Conservation (phyloP, 2,888 invertebrate species). For the Tenodera sinensis region DNA sequence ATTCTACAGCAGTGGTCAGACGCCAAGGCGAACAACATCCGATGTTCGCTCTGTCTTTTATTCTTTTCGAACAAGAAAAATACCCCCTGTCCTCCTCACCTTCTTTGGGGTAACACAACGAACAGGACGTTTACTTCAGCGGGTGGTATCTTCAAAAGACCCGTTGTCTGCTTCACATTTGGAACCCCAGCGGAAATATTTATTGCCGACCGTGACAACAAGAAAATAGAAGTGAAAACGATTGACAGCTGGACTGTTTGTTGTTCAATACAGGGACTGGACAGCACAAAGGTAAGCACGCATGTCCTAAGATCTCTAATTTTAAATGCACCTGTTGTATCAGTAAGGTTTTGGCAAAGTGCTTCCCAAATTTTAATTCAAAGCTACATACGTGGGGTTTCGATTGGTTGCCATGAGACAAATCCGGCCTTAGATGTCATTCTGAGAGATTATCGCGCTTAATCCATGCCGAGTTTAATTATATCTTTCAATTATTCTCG, state of each 20-base stretch:
- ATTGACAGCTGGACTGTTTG: neutral
- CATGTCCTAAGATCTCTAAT: neutral
- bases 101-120: slow-evolving; percentile 7
- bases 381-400: neutral
- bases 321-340: neutral
- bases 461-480: too few relatives aligned
- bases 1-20: neutral
- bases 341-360: neutral
- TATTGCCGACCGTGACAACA: slow-evolving; percentile 13
- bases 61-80: slow-evolving; percentile 14
- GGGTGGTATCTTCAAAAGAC: slow-evolving; percentile 2
- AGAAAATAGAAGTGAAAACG: neutral
- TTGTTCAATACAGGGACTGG: neutral
- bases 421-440: neutral
- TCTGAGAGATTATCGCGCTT: too few relatives aligned
- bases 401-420: neutral
- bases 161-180: neutral
- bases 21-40: slow-evolving; percentile 18
- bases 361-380: neutral
- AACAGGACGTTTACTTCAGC: slow-evolving; percentile 10
- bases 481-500: too few relatives aligned
- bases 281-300: neutral
- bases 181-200: neutral
- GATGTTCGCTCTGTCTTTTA: neutral
- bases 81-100: neutral